Conservation (phyloP, 2,797 vertebrate species). For the Enteromius anoplus region DNA sequence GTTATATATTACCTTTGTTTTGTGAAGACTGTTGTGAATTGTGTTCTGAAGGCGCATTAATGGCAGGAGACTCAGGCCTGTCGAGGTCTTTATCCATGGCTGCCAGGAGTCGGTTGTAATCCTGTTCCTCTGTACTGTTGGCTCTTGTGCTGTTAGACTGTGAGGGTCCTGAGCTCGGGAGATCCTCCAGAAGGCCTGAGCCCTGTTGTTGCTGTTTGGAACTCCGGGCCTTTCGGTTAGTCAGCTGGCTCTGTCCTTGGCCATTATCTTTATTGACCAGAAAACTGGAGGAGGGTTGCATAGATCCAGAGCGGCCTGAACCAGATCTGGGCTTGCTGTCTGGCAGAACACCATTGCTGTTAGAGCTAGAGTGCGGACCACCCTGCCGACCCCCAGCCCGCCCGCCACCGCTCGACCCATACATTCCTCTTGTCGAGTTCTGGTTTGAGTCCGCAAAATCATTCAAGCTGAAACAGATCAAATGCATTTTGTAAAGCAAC, state of each 20-base stretch:
- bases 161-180: conserved; percentile 67
- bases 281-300: conserved; percentile 76
- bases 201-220: conserved; percentile 76
- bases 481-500: not conserved
- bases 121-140: conserved; percentile 86
- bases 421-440: conserved; percentile 82
- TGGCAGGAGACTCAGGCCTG: conserved; percentile 81
- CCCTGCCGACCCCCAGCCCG: conserved; percentile 82
- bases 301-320: conserved; percentile 81
- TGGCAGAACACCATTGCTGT: conserved; percentile 81
- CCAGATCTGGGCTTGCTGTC: conserved; percentile 79
- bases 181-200: conserved; percentile 74
- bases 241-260: conserved; percentile 75
- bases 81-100: conserved; percentile 97
- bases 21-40: conserved; percentile 83
- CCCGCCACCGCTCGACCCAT: conserved; percentile 77
- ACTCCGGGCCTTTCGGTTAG: conserved; percentile 80
- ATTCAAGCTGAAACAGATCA: conserved; percentile 78
- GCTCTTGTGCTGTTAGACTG: conserved; percentile 62
- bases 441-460: conserved; percentile 83
- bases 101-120: conserved; percentile 87
- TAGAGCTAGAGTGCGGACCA: conserved; percentile 72
- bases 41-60: conserved; percentile 85
- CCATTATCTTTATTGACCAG: conserved; percentile 75
- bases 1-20: conserved; percentile 86